Conservation (phyloP, 2,888 invertebrate genomes). For the Agrochola lota region DNA sequence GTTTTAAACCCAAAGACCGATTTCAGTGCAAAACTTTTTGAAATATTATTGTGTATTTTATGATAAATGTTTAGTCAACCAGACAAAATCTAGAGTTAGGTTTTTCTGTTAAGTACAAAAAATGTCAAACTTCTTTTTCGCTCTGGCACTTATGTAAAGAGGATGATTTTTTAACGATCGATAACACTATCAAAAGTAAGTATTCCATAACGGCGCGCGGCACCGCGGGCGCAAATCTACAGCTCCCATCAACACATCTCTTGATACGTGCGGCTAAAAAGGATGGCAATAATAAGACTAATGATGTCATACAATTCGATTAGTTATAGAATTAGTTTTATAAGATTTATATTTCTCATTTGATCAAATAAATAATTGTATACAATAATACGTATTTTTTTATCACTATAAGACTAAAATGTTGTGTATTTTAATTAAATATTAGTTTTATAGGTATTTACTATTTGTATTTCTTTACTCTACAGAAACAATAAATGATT, state of each 20-base stretch:
- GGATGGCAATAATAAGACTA: background rate
- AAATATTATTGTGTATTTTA: background rate
- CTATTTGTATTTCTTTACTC: background rate
- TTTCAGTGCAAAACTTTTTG: background rate
- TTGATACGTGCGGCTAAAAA: background rate
- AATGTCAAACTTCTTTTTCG: conserved; percentile 6
- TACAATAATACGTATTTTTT: background rate
- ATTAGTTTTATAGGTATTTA: background rate
- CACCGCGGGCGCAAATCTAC: background rate
- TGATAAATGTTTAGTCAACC: background rate
- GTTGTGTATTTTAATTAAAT: background rate
- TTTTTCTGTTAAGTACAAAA: background rate
- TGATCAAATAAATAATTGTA: background rate
- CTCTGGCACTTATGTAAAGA: background rate
- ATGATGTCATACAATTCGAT: background rate
- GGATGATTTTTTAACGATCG: background rate
- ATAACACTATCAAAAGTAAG: background rate
- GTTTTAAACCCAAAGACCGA: conserved; percentile 1
- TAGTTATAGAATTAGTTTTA: background rate
- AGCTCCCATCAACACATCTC: background rate
- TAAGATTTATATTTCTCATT: background rate
- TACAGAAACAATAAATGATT: background rate
- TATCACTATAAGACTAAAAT: background rate
- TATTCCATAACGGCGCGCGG: background rate
- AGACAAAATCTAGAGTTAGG: background rate